Percentiles rank a stretch among this genome's conserved stretches.
These are phyloP conservation scores for Schizaphis graminum DNA, from an alignment of 2,888 invertebrate genomes.

Conservation along the genomic window DNA sequence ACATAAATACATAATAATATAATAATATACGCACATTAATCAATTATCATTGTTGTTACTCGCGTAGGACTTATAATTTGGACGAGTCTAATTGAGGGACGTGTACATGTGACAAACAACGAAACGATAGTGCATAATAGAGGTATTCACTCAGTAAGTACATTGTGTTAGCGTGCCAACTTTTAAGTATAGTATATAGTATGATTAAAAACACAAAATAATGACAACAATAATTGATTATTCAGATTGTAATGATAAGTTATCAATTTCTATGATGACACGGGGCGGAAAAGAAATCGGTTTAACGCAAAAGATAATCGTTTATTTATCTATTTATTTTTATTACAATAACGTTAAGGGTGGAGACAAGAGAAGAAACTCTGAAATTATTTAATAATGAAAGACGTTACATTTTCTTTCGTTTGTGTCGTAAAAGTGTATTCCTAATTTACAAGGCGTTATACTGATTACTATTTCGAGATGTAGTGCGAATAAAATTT, in stretches of 20 bases:
- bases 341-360: not conserved
- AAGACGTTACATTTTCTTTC: conserved; percentile 1
- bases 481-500: not conserved
- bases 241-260: conserved; percentile 6
- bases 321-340: not conserved
- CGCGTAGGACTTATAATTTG: not conserved
- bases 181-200: not conserved
- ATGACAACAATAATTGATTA: conserved; percentile 21
- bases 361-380: not conserved
- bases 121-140: not conserved
- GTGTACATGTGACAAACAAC: not conserved
- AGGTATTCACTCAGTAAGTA: not conserved
- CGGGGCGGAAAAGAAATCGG: not conserved
- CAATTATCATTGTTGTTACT: not conserved
- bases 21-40: conserved; percentile 1
- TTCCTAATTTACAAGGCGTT: not conserved
- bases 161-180: not conserved
- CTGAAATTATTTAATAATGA: conserved; percentile 50
- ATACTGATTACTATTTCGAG: conserved; percentile 33
- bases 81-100: conserved; percentile 38
- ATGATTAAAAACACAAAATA: not conserved
- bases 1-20: not conserved
- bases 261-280: not conserved
- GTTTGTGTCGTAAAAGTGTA: not conserved
- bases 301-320: conserved; percentile 37